Evolutionary conservation across 2,797 vertebrate genomes (phyloP).

Genomic region (Thamnophis elegans): DNA sequence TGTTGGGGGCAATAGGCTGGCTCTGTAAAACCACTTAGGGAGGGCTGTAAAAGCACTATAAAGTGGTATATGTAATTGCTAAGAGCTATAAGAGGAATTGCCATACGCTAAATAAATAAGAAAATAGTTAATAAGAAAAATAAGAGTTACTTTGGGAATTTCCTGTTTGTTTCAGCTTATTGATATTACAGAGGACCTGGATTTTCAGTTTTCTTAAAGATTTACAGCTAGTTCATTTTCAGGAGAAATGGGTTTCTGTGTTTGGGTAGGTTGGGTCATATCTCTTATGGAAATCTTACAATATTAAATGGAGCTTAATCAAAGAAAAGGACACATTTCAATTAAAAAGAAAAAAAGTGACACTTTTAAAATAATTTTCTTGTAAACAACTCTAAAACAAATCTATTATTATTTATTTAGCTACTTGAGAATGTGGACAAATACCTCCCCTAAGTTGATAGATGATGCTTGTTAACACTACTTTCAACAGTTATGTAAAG

Average conservation of each 20-base stretch:
- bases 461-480: neutral
- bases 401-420: constrained; percentile 22
- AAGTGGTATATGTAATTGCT: too few relatives aligned
- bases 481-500: constrained; percentile 13
- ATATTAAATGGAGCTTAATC: neutral
- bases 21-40: too few relatives aligned
- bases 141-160: neutral
- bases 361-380: constrained; percentile 25
- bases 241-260: too few relatives aligned
- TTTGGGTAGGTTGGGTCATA: neutral
- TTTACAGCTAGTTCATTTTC: neutral
- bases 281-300: neutral
- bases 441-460: constrained; percentile 3
- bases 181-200: neutral
- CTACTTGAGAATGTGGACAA: neutral
- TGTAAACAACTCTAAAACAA: constrained; percentile 19
- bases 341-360: neutral
- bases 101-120: neutral
- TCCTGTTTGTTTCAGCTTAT: neutral
- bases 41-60: too few relatives aligned
- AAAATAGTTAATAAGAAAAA: neutral
- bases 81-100: neutral
- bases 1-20: too few relatives aligned
- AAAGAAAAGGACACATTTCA: neutral
- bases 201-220: neutral